Conservation (phyloP, 2,888 invertebrate genomes). For the Pimpla rufipes region DNA sequence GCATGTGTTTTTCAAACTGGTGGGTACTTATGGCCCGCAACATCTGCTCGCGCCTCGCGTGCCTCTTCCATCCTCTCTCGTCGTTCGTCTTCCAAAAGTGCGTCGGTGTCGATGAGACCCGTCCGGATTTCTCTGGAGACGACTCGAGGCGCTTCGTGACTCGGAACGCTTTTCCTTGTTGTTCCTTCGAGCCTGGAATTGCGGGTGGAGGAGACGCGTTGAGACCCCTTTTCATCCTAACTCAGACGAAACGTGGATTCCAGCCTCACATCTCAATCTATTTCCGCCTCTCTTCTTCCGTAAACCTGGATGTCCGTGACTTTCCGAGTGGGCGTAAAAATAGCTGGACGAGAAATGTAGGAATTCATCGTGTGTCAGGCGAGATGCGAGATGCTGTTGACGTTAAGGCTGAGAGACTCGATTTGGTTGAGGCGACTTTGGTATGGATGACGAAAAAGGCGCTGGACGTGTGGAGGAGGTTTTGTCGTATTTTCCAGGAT, state of each 20-base stretch:
- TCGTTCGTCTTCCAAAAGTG: conserved; percentile 30
- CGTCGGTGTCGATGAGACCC: conserved; percentile 36
- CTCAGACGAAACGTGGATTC: background rate
- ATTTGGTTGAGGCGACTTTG: conserved; percentile 1
- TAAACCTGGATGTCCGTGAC: conserved; percentile 47
- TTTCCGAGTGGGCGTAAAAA: conserved; percentile 46
- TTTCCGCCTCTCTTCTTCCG: conserved; percentile 44
- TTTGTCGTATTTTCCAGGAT: background rate
- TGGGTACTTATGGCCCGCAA: conserved; percentile 55
- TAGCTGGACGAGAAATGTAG: background rate
- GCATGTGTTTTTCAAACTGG: conserved; percentile 77
- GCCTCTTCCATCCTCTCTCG: conserved; percentile 18
- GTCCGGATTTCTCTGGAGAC: conserved; percentile 36
- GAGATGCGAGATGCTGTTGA: too few species aligned
- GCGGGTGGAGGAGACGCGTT: conserved; percentile 15
- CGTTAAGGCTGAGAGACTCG: too few species aligned
- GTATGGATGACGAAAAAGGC: background rate
- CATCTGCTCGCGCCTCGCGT: conserved; percentile 64
- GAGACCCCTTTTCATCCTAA: conserved; percentile 25
- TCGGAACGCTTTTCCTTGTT: conserved; percentile 51
- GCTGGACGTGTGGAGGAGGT: too few species aligned
- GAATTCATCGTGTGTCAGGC: conserved; percentile 35
- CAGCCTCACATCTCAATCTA: conserved; percentile 53
- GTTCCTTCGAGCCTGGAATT: conserved; percentile 52
- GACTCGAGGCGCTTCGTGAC: conserved; percentile 52